phyloP scores from a whole-genome alignment of 2,113 vertebrate species.

The Rattus rattus region DNA sequence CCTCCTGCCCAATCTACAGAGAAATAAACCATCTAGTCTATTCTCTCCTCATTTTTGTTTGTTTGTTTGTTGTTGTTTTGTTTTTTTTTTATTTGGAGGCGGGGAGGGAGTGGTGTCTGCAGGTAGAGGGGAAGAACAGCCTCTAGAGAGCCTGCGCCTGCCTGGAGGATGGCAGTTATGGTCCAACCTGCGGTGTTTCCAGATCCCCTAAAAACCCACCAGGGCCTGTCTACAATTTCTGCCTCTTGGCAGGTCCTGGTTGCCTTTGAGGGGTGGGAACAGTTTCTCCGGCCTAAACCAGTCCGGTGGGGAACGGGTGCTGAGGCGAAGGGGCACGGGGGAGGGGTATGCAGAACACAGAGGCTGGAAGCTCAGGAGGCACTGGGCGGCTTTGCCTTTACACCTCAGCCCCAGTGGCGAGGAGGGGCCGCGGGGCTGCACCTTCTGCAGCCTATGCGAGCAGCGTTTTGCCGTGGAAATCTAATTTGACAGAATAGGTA shows the following conservation, averaged over 20 bases:
- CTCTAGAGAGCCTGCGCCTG: background rate
- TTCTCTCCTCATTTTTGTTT: background rate
- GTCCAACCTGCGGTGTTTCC: background rate
- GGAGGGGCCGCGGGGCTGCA: background rate
- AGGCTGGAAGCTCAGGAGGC: background rate
- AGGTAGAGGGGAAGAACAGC: background rate
- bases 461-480: constrained; percentile 83
- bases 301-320: background rate
- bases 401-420: background rate
- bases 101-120: background rate
- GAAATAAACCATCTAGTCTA: background rate
- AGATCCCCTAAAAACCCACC: background rate
- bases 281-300: background rate
- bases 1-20: background rate
- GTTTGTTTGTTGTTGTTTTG: background rate
- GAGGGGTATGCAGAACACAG: background rate
- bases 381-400: constrained; percentile 5
- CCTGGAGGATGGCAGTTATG: background rate
- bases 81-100: background rate
- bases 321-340: background rate
- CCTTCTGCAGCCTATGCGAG: constrained; percentile 33
- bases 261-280: background rate
- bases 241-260: background rate
- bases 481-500: constrained; percentile 92
- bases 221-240: background rate